These are phyloP conservation scores for Timandra comae DNA, from an alignment of 2,888 invertebrate species.

Conservation along the genomic window DNA sequence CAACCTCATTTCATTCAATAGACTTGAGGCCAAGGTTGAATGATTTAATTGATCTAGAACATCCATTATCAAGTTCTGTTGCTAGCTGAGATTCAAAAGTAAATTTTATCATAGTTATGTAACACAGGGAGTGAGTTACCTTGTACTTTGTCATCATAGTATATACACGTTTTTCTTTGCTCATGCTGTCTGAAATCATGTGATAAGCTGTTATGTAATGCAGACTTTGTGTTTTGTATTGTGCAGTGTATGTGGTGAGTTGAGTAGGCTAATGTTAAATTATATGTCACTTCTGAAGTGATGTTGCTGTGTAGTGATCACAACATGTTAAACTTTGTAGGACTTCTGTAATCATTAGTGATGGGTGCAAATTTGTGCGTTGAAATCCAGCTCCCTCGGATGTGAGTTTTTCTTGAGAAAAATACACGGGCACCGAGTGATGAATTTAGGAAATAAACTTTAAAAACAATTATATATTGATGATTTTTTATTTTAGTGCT, in stretches of 20 bases:
- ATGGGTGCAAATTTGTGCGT: conserved; percentile 21
- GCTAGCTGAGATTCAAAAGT: conserved; percentile 7
- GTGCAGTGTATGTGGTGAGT: conserved; percentile 41
- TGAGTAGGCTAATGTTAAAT: conserved; percentile 33
- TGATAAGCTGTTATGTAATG: conserved; percentile 64
- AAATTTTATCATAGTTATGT: conserved; percentile 21
- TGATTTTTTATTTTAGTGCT: conserved; percentile 20
- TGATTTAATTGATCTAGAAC: conserved; percentile 18
- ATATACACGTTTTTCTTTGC: too few species aligned
- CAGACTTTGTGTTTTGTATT: conserved; percentile 34
- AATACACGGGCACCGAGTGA: conserved; percentile 56
- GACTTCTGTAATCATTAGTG: conserved; percentile 25
- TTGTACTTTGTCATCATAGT: conserved; percentile 32
- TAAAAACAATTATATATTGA: conserved; percentile 34
- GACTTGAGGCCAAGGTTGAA: conserved; percentile 50
- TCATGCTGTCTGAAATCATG: conserved; percentile 47
- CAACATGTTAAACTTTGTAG: conserved; percentile 24
- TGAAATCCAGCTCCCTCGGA: conserved; percentile 37
- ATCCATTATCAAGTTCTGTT: conserved; percentile 6
- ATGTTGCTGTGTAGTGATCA: conserved; percentile 37
- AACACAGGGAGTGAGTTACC: conserved; percentile 37
- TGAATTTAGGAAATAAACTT: conserved; percentile 52
- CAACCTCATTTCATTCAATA: conserved; percentile 38
- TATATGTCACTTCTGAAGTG: conserved; percentile 39
- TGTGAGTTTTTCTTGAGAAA: conserved; percentile 62